Conservation (phyloP, 2,113 vertebrate species). For the Leptobrachium ailaonicum region DNA sequence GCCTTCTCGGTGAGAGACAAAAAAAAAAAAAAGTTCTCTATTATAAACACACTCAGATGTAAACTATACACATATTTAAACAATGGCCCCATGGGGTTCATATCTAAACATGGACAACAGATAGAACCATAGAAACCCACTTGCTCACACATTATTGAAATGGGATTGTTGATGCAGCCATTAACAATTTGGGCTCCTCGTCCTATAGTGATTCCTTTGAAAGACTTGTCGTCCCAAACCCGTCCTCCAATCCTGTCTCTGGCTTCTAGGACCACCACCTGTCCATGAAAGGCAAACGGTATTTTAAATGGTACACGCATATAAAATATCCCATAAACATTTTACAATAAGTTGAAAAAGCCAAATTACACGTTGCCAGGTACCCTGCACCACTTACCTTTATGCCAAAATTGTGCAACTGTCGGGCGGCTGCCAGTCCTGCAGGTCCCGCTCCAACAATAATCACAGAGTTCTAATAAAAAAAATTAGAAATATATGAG, state of each 20-base stretch:
- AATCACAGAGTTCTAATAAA: constrained; percentile 80
- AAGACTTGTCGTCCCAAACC: constrained; percentile 88
- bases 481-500: background rate
- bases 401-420: constrained; percentile 93
- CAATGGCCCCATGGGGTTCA: no score
- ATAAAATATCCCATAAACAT: background rate
- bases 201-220: constrained; percentile 84
- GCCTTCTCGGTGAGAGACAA: no score
- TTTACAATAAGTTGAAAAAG: background rate
- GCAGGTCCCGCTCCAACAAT: constrained; percentile 89
- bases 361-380: no score
- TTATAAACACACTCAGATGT: no score
- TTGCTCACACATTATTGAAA: constrained; percentile 98
- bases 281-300: constrained; percentile 5
- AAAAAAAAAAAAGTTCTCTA: no score
- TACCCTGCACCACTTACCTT: constrained; percentile 70
- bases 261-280: constrained; percentile 92
- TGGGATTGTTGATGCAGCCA: constrained; percentile 94
- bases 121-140: constrained; percentile 68
- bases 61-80: no score
- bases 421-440: constrained; percentile 89
- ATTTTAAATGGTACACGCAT: background rate
- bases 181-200: constrained; percentile 94
- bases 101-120: background rate
- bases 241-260: constrained; percentile 91